These are phyloP conservation scores for Polydrusus cervinus DNA, from an alignment of 2,888 invertebrate genomes.

Conservation along the genomic window DNA sequence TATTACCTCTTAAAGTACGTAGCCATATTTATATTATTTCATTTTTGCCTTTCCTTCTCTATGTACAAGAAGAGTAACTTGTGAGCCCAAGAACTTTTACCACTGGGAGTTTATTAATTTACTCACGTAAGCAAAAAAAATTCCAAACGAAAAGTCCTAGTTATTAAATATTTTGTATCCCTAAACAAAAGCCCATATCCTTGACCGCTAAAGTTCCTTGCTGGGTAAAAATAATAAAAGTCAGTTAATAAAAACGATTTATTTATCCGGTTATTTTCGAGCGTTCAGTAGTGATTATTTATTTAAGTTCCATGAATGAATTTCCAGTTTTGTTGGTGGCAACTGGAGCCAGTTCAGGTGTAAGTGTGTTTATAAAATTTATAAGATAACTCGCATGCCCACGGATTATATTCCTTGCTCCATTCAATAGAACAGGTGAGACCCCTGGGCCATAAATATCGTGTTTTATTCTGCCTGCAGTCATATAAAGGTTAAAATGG, in stretches of 20 bases:
- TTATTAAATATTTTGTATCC: slow-evolving; percentile 4
- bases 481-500: slow-evolving; percentile 64
- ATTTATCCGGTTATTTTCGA: slow-evolving; percentile 60
- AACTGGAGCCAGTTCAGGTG: slow-evolving; percentile 52
- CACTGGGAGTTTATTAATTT: too few relatives aligned
- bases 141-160: not conserved
- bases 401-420: slow-evolving; percentile 55
- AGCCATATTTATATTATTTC: too few relatives aligned
- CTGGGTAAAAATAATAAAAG: slow-evolving; percentile 44
- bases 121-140: too few relatives aligned
- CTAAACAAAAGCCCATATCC: slow-evolving; percentile 26
- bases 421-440: slow-evolving; percentile 65
- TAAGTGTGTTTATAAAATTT: slow-evolving; percentile 56
- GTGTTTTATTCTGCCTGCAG: slow-evolving; percentile 62
- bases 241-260: slow-evolving; percentile 52
- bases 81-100: too few relatives aligned
- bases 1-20: too few relatives aligned
- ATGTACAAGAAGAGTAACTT: too few relatives aligned
- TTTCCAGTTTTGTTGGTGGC: slow-evolving; percentile 50
- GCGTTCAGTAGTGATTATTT: slow-evolving; percentile 62
- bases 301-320: slow-evolving; percentile 58
- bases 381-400: slow-evolving; percentile 54
- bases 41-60: too few relatives aligned
- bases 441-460: slow-evolving; percentile 62
- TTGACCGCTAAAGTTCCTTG: slow-evolving; percentile 14